Percentiles rank a stretch among this genome's conserved stretches.
These are phyloP conservation scores for Chanos chanos DNA, from an alignment of 2,797 vertebrate species.

Conservation along the genomic window DNA sequence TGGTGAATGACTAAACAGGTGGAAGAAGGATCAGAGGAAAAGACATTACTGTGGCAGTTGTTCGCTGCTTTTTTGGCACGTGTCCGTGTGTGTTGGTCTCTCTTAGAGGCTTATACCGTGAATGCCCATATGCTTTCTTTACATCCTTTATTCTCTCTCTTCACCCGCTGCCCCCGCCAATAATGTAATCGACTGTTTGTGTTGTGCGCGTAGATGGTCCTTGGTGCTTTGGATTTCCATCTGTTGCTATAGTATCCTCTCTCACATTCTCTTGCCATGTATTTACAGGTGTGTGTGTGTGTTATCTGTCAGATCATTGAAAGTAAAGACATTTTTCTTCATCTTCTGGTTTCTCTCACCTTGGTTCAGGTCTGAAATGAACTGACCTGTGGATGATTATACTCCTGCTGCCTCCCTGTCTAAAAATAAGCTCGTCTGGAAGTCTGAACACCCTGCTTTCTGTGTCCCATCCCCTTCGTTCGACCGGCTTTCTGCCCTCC, in stretches of 20 bases:
- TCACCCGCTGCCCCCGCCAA: no score
- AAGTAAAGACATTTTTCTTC: neutral
- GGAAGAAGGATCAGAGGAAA: neutral
- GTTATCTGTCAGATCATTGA: neutral
- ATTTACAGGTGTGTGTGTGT: slow-evolving; percentile 3
- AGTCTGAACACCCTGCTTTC: slow-evolving; percentile 1
- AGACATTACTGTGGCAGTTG: neutral
- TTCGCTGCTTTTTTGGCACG: neutral
- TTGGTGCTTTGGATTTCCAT: no score
- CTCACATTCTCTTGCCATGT: no score
- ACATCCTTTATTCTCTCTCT: neutral
- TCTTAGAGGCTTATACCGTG: neutral
- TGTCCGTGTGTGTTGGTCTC: neutral
- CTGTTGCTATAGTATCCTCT: no score
- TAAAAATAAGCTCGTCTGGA: slow-evolving; percentile 27
- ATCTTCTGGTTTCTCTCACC: neutral
- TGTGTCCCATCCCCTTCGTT: slow-evolving; percentile 5
- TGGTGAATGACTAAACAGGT: neutral
- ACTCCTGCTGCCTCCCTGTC: slow-evolving; percentile 14
- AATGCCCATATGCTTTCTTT: neutral
- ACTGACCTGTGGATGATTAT: slow-evolving; percentile 12
- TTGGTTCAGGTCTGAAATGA: slow-evolving; percentile 4
- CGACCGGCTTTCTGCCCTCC: neutral
- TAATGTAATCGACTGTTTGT: no score
- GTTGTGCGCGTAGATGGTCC: no score